Evolutionary conservation across 1,140 invertebrate species (phyloP).

Genomic region (Zaprionus gabonicus): DNA sequence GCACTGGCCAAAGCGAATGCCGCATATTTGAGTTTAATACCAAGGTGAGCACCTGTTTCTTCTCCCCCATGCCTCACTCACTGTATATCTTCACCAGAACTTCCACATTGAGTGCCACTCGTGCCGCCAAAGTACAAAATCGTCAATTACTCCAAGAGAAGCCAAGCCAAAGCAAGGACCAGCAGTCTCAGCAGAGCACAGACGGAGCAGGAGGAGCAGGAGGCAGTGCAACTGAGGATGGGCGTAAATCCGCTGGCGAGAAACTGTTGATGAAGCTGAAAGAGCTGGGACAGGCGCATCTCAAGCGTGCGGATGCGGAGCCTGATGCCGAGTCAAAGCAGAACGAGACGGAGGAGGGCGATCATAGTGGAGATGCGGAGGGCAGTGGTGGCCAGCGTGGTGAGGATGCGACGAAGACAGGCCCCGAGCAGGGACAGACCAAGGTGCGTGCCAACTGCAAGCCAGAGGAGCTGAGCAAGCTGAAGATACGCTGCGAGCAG

Average conservation of each 20-base stretch:
- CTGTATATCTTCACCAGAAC: constrained; percentile 48
- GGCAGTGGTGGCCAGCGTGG: constrained; percentile 48
- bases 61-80: neutral
- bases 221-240: constrained; percentile 36
- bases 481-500: constrained; percentile 89
- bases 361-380: constrained; percentile 48
- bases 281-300: constrained; percentile 70
- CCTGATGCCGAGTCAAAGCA: constrained; percentile 39
- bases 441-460: constrained; percentile 92
- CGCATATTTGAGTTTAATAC: constrained; percentile 83
- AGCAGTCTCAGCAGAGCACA: constrained; percentile 33
- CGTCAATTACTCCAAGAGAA: constrained; percentile 84
- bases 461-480: constrained; percentile 90
- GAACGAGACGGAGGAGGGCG: constrained; percentile 67
- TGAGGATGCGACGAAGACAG: constrained; percentile 46
- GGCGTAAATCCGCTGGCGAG: constrained; percentile 64
- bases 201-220: neutral
- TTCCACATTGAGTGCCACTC: constrained; percentile 81
- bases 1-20: constrained; percentile 87
- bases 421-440: constrained; percentile 84
- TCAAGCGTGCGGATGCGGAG: constrained; percentile 67
- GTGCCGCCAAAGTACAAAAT: constrained; percentile 83
- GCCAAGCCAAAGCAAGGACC: constrained; percentile 67
- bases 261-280: constrained; percentile 73
- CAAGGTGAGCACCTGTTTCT: constrained; percentile 61